Conservation (phyloP, 53 echinoderm and acorn worm genomes). For the Temnopleurus reevesii region DNA sequence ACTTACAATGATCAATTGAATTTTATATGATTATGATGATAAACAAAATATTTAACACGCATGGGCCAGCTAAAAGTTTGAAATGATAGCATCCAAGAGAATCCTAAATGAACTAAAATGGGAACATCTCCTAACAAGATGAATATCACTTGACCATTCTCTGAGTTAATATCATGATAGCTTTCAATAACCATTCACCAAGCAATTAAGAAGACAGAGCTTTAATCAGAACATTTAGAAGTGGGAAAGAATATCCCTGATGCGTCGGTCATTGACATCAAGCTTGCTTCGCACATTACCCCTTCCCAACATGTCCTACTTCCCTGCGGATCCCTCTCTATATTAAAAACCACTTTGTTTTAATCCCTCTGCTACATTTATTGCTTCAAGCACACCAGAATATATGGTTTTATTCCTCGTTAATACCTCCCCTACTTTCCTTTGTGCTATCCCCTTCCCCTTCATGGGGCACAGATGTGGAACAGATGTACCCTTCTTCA, state of each 20-base stretch:
- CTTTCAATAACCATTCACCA: neutral
- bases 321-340: neutral
- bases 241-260: neutral
- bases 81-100: too few relatives aligned
- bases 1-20: too few relatives aligned
- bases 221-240: neutral
- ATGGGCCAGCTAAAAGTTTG: too few relatives aligned
- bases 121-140: too few relatives aligned
- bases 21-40: too few relatives aligned
- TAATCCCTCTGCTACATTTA: neutral
- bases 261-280: neutral
- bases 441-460: neutral
- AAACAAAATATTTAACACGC: too few relatives aligned
- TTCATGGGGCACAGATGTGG: neutral
- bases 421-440: conserved; percentile 2
- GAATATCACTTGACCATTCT: neutral
- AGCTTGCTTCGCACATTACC: neutral
- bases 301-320: neutral
- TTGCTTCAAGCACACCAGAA: neutral
- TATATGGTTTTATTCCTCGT: neutral
- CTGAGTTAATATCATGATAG: neutral
- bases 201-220: neutral
- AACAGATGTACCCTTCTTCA: neutral
- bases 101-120: neutral
- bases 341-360: neutral